Conservation (phyloP, 1,140 invertebrate genomes). For the Pachyrhynchus sulphureomaculatus region DNA sequence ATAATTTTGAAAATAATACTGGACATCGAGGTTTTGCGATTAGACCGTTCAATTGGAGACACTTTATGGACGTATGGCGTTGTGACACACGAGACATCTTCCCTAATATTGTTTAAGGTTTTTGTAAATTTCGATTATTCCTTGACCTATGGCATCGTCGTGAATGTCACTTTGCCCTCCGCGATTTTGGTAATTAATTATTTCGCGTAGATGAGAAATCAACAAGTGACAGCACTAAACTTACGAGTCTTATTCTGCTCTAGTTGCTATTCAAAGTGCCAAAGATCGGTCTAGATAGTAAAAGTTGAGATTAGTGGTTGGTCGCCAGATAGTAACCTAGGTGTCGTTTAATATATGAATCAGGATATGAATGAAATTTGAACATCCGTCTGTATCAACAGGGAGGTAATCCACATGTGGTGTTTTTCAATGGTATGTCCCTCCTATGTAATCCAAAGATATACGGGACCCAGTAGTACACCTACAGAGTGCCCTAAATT, state of each 20-base stretch:
- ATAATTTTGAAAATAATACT: too few relatives aligned
- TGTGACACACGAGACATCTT: too few relatives aligned
- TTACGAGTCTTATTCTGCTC: constrained; percentile 40
- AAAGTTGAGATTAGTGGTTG: constrained; percentile 34
- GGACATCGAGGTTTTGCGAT: too few relatives aligned
- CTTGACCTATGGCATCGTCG: too few relatives aligned
- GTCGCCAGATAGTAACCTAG: constrained; percentile 31
- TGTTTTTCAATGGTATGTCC: constrained; percentile 57
- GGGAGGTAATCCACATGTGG: constrained; percentile 54
- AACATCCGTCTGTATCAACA: constrained; percentile 62
- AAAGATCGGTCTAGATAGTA: constrained; percentile 33
- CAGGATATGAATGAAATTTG: constrained; percentile 65
- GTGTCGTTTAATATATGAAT: constrained; percentile 53
- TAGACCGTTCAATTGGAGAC: too few relatives aligned
- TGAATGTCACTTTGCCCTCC: too few relatives aligned
- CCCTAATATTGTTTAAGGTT: too few relatives aligned
- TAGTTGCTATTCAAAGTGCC: constrained; percentile 26
- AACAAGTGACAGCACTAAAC: too few relatives aligned
- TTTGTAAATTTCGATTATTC: too few relatives aligned
- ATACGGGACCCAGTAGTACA: constrained; percentile 66
- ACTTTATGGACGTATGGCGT: too few relatives aligned
- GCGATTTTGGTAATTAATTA: too few relatives aligned
- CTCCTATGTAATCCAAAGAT: constrained; percentile 67
- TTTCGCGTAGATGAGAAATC: too few relatives aligned
- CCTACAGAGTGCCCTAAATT: constrained; percentile 62